These are phyloP conservation scores for Bufo gargarizans DNA, from an alignment of 2,113 vertebrate species.

Conservation along the genomic window DNA sequence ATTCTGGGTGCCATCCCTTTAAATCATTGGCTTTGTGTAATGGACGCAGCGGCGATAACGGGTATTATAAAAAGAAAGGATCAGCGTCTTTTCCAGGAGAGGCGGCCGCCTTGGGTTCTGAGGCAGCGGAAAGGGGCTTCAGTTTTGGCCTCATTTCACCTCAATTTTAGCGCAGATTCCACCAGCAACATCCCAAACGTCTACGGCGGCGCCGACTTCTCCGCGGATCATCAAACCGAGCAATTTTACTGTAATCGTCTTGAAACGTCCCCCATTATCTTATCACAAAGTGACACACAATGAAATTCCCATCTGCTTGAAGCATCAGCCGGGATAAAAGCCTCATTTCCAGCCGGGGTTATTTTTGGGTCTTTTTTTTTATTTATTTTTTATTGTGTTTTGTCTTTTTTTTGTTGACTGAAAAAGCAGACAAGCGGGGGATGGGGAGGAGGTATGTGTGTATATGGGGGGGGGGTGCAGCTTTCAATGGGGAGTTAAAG, in stretches of 20 bases:
- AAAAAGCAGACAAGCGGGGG: neutral
- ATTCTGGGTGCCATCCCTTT: neutral
- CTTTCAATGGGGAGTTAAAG: too few species aligned
- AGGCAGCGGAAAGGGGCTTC: neutral
- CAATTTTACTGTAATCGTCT: conserved; percentile 50
- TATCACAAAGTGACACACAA: conserved; percentile 55
- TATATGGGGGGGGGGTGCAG: too few species aligned
- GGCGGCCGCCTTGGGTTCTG: neutral
- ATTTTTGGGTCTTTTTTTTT: conserved; percentile 15
- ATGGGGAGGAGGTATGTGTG: too few species aligned
- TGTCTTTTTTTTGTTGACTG: neutral
- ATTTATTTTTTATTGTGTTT: neutral
- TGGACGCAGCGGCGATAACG: neutral
- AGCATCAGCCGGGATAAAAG: conserved; percentile 48
- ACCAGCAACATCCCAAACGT: conserved; percentile 20
- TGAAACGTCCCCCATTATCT: conserved; percentile 51
- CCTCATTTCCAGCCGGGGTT: conserved; percentile 21
- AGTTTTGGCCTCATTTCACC: conserved; percentile 16
- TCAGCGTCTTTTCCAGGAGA: neutral
- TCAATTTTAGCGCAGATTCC: neutral
- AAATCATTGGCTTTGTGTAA: neutral
- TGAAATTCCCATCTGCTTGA: conserved; percentile 43
- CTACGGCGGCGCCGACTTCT: conserved; percentile 8
- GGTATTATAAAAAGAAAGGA: neutral
- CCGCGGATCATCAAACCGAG: conserved; percentile 44